These are phyloP conservation scores for Macropodus opercularis DNA, from an alignment of 2,797 vertebrate species.

Conservation along the genomic window DNA sequence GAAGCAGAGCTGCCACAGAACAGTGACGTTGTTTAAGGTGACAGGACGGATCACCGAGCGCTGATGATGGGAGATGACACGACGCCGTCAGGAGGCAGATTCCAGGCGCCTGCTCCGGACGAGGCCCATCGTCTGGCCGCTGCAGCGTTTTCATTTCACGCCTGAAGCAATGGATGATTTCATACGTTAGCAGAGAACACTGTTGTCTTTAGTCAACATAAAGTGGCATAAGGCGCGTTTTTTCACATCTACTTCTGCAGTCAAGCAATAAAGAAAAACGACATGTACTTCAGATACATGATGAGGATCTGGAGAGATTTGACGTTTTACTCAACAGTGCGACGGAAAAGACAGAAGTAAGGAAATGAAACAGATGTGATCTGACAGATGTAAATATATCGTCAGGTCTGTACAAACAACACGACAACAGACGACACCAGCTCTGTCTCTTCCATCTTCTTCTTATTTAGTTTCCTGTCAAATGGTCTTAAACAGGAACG, in stretches of 20 bases:
- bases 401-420: background rate
- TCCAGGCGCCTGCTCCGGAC: constrained; percentile 8
- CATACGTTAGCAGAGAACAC: no score
- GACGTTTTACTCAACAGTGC: background rate
- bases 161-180: no score
- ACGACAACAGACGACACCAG: background rate
- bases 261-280: no score
- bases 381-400: constrained; percentile 2
- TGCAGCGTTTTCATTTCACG: no score
- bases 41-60: background rate
- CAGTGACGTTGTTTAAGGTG: constrained; percentile 5
- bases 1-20: constrained; percentile 17
- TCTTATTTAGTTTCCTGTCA: no score
- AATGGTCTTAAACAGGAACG: no score
- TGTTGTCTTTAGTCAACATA: no score
- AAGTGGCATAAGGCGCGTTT: no score
- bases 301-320: background rate
- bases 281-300: background rate
- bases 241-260: no score
- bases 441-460: no score
- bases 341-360: background rate
- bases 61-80: constrained; percentile 37
- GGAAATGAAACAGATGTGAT: background rate
- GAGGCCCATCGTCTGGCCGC: no score
- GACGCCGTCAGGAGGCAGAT: constrained; percentile 36